phyloP scores from a whole-genome alignment of 2,888 invertebrate species.

The Eudemis profundana region DNA sequence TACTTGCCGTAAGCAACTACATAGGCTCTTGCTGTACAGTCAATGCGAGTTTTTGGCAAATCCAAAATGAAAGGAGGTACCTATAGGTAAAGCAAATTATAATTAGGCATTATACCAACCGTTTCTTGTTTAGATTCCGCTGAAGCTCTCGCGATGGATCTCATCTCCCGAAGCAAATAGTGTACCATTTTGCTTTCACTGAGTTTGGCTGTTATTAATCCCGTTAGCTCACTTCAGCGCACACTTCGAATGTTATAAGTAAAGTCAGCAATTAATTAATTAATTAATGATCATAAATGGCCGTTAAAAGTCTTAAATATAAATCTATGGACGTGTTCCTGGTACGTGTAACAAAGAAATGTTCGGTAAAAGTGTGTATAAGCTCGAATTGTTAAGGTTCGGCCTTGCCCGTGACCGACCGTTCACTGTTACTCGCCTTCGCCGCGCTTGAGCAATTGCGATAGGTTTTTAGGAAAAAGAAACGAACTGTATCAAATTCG shows the following conservation, averaged over 20 bases:
- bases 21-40: background rate
- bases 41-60: too few relatives aligned
- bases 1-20: background rate
- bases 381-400: constrained; percentile 58
- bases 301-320: background rate
- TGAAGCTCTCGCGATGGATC: constrained; percentile 66
- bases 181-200: constrained; percentile 74
- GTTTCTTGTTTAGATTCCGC: constrained; percentile 69
- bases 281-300: background rate
- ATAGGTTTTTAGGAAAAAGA: constrained; percentile 57
- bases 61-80: too few relatives aligned
- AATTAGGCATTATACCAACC: too few relatives aligned
- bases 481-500: constrained; percentile 31
- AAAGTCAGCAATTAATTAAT: too few relatives aligned
- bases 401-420: constrained; percentile 82
- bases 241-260: background rate
- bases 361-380: constrained; percentile 54
- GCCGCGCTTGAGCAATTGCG: constrained; percentile 71
- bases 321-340: constrained; percentile 1
- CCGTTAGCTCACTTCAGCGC: constrained; percentile 1
- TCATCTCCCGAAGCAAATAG: constrained; percentile 72
- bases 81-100: too few relatives aligned
- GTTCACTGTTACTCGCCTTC: constrained; percentile 71
- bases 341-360: constrained; percentile 47
- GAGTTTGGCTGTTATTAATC: constrained; percentile 35